Evolutionary conservation across 1,140 invertebrate genomes (phyloP).

Genomic region (Cylas formicarius): DNA sequence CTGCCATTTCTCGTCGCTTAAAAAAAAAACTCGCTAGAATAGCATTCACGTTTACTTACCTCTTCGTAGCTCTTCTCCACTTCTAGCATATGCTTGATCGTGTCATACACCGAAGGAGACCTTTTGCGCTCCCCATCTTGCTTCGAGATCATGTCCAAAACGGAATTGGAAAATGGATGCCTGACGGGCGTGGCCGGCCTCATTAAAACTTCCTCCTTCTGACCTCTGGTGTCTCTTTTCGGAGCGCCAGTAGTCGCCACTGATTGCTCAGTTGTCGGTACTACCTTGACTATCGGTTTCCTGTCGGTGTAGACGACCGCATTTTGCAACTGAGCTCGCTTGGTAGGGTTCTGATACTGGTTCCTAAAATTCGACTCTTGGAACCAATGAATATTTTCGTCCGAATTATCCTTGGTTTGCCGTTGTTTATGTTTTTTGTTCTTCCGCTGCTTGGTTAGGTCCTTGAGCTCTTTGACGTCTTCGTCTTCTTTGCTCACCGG

Average conservation of each 20-base stretch:
- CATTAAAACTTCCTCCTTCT: conserved; percentile 55
- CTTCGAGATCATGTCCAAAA: conserved; percentile 42
- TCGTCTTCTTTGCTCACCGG: conserved; percentile 46
- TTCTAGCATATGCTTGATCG: conserved; percentile 48
- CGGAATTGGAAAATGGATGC: conserved; percentile 44
- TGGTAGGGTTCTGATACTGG: background rate
- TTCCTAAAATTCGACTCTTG: too few species aligned
- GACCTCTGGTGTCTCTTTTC: conserved; percentile 40
- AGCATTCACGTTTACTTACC: conserved; percentile 35
- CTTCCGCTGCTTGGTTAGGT: conserved; percentile 43
- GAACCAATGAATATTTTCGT: conserved; percentile 29
- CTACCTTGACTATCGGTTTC: conserved; percentile 24
- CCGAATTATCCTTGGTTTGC: conserved; percentile 7
- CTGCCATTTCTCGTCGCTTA: background rate
- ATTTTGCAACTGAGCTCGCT: conserved; percentile 9
- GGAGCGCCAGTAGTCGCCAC: conserved; percentile 20
- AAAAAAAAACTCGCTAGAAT: background rate
- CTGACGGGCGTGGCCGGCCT: conserved; percentile 47
- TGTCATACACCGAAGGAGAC: conserved; percentile 48
- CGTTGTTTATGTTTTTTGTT: conserved; percentile 14
- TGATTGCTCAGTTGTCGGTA: conserved; percentile 19
- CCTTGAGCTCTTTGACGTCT: conserved; percentile 53
- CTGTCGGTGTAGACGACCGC: conserved; percentile 22
- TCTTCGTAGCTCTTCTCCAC: conserved; percentile 47
- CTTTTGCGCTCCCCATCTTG: conserved; percentile 41